A percentile compares a stretch with the other conserved stretches of the same genome.
Conservation (phyloP, 2,797 vertebrate species). For the Sebastes nivosus region DNA sequence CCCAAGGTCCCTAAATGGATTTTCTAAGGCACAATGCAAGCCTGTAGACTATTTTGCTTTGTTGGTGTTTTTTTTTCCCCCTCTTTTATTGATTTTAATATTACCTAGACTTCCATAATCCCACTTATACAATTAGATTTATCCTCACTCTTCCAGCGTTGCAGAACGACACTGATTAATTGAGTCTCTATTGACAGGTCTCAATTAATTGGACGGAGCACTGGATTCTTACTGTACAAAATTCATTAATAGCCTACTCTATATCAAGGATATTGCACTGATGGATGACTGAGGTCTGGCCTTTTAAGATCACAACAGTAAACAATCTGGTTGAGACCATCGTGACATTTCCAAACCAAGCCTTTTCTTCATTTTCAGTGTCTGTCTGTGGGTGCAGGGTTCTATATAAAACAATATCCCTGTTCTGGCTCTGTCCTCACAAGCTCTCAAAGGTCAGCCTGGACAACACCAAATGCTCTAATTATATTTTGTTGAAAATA, state of each 20-base stretch:
- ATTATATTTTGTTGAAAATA: slow-evolving; percentile 58
- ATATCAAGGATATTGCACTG: slow-evolving; percentile 35
- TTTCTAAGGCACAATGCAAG: slow-evolving; percentile 59
- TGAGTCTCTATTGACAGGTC: slow-evolving; percentile 58
- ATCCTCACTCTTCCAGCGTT: slow-evolving; percentile 49
- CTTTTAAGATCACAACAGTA: slow-evolving; percentile 48
- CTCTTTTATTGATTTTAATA: slow-evolving; percentile 76
- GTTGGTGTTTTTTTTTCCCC: slow-evolving; percentile 22
- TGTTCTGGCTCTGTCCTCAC: slow-evolving; percentile 44
- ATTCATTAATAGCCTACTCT: slow-evolving; percentile 37
- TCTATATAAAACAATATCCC: slow-evolving; percentile 54
- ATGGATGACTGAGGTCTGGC: slow-evolving; percentile 39
- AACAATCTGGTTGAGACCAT: slow-evolving; percentile 43
- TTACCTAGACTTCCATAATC: slow-evolving; percentile 70
- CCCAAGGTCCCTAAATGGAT: slow-evolving; percentile 73
- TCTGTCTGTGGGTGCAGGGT: background rate
- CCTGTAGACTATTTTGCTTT: slow-evolving; percentile 55
- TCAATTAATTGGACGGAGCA: slow-evolving; percentile 55
- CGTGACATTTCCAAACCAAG: slow-evolving; percentile 59
- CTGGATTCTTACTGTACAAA: slow-evolving; percentile 35
- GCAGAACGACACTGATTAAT: slow-evolving; percentile 64
- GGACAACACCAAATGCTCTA: slow-evolving; percentile 50
- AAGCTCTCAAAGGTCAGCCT: slow-evolving; percentile 66
- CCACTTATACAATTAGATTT: slow-evolving; percentile 75
- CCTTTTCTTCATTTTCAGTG: slow-evolving; percentile 21